Evolutionary conservation across 2,888 invertebrate genomes (phyloP), one percentile per base, ranked within the genome.

Genomic region (Acanthococcus lagerstroemiae): DNA sequence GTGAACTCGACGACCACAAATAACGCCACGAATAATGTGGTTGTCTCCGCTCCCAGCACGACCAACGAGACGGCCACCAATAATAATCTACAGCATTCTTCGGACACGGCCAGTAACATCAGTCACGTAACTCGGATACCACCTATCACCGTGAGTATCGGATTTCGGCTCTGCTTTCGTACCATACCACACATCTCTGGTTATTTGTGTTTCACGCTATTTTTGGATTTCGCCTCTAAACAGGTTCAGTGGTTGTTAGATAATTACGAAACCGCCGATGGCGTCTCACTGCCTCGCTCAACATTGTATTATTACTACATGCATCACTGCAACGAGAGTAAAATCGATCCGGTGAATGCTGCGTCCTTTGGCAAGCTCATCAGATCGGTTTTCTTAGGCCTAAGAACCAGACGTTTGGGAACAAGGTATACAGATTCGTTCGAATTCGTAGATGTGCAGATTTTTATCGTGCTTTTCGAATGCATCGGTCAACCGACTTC

Each of bases 331-430:
- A 82, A 84, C 50, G 85, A 90, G 74, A 87, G 93, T 76, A 94
- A 93, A 76, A 81, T 99, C 71, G 97, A 97, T 76, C 96, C 99
- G 0, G 96, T 99, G 69, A 99, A 99, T 80, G 96, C 97, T 45
- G 99, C 99, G 7, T 96, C 95, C 37, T 99, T 99, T 80, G 99
- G 99, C 69, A 99, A 99, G 79, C 83, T 99, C 48, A 99, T 99
- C 74, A 86, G 99, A 68, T 95, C 96, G 3, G 97, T 99, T 69
- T 99, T 99, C 80, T 82, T 95, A 72, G 97, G 97, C 19, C 82
- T 99, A 73, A 82, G 95, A 70, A 99, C 99, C 17, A 80, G 95
- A 71, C 83, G 99, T 65, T 82, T 99, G 54, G 99, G 99, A 69
- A 99, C 97, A 3, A 84, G 91, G 87, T 86, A 75, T 73, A 69